Conservation (phyloP, 2,888 invertebrate species). For the Papilio protenor region DNA sequence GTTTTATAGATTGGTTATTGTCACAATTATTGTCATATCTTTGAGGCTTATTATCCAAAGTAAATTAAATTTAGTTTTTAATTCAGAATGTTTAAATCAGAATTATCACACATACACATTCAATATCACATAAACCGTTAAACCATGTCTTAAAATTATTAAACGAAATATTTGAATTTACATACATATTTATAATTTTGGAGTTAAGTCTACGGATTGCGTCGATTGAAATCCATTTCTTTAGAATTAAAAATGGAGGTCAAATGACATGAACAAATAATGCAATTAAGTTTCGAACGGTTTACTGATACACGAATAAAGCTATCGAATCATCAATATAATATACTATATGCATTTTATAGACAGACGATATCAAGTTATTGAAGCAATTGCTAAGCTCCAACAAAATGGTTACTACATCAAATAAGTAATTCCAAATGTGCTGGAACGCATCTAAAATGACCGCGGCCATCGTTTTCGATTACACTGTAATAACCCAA, state of each 20-base stretch:
- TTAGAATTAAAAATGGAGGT: background rate
- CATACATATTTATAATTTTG: background rate
- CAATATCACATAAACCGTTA: background rate
- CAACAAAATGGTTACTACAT: constrained; percentile 44
- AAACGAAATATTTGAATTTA: background rate
- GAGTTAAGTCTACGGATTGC: background rate
- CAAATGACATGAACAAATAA: constrained; percentile 7
- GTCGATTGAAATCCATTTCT: background rate
- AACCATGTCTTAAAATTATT: background rate
- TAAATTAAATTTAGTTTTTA: too few relatives aligned
- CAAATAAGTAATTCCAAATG: constrained; percentile 47
- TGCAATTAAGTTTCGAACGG: background rate
- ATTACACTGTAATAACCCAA: constrained; percentile 53
- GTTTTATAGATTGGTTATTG: too few relatives aligned
- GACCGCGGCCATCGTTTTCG: constrained; percentile 50
- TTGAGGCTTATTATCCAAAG: too few relatives aligned
- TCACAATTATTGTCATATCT: too few relatives aligned
- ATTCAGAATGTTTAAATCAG: background rate
- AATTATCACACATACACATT: background rate
- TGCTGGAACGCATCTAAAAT: constrained; percentile 47
- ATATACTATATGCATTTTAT: background rate
- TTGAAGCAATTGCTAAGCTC: constrained; percentile 49
- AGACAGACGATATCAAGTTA: constrained; percentile 45
- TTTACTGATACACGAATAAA: constrained; percentile 31
- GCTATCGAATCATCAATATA: constrained; percentile 14